phyloP scores from a whole-genome alignment of 2,113 vertebrate genomes.

The Ochotona curzoniae region DNA sequence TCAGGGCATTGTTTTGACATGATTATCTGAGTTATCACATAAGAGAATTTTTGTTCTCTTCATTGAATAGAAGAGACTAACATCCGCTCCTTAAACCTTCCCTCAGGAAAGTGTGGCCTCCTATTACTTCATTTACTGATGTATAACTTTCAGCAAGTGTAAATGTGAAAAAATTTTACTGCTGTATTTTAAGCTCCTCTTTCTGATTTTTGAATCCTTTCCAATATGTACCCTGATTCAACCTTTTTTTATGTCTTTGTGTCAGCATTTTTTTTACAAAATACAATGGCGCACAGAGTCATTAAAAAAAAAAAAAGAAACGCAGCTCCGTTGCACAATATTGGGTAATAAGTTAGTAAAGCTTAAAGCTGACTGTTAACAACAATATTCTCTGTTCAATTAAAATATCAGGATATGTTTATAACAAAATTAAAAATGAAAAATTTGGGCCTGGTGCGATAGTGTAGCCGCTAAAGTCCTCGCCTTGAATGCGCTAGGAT shows the following conservation, averaged over 20 bases:
- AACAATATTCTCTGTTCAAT: neutral
- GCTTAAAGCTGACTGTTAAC: neutral
- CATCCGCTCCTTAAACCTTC: neutral
- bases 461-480: no score
- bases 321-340: neutral
- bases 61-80: neutral
- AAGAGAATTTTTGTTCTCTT: slow-evolving; percentile 35
- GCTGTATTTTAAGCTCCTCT: neutral
- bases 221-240: slow-evolving; percentile 32
- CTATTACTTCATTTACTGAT: slow-evolving; percentile 28
- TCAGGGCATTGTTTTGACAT: slow-evolving; percentile 40
- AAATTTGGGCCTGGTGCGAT: no score
- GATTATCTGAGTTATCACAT: slow-evolving; percentile 24
- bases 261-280: slow-evolving; percentile 36
- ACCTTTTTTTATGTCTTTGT: slow-evolving; percentile 16
- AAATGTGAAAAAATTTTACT: slow-evolving; percentile 35
- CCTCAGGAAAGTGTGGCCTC: neutral
- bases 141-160: neutral
- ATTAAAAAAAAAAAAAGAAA: slow-evolving; percentile 33
- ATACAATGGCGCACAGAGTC: slow-evolving; percentile 11
- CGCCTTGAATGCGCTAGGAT: no score
- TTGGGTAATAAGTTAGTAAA: neutral
- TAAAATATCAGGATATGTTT: slow-evolving; percentile 13
- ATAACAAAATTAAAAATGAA: neutral
- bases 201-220: slow-evolving; percentile 50